These are phyloP conservation scores for Acipenser oxyrinchus DNA, from an alignment of 2,797 vertebrate genomes.

Conservation along the genomic window DNA sequence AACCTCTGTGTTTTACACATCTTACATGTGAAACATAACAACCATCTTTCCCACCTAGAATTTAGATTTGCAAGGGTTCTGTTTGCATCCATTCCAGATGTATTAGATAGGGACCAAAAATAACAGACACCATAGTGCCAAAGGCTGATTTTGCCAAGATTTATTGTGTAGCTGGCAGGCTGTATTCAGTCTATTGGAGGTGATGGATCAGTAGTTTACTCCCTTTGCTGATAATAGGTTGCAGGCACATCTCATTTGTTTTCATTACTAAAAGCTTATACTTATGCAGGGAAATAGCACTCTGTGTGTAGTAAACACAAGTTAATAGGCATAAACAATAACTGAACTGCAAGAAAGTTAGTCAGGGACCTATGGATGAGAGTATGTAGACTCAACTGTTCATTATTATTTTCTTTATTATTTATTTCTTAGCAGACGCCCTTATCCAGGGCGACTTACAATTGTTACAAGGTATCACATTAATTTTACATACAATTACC, in stretches of 20 bases:
- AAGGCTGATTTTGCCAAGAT: slow-evolving; percentile 1
- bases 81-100: background rate
- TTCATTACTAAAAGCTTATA: background rate
- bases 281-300: background rate
- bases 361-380: no score
- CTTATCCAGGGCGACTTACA: no score
- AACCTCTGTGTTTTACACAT: no score
- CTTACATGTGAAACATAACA: no score
- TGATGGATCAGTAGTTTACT: background rate
- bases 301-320: background rate
- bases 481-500: no score
- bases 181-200: background rate
- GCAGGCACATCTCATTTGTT: background rate
- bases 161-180: background rate
- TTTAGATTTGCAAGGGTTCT: no score
- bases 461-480: no score
- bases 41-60: no score
- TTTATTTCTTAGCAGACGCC: no score
- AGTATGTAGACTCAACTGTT: no score
- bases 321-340: background rate
- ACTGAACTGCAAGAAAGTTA: no score
- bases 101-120: background rate
- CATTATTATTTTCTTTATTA: no score
- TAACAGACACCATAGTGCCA: background rate
- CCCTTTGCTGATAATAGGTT: background rate